Evolutionary conservation across 2,797 vertebrate genomes (phyloP), one percentile per base, ranked within the genome.

Genomic region (Esox masquinongy): DNA sequence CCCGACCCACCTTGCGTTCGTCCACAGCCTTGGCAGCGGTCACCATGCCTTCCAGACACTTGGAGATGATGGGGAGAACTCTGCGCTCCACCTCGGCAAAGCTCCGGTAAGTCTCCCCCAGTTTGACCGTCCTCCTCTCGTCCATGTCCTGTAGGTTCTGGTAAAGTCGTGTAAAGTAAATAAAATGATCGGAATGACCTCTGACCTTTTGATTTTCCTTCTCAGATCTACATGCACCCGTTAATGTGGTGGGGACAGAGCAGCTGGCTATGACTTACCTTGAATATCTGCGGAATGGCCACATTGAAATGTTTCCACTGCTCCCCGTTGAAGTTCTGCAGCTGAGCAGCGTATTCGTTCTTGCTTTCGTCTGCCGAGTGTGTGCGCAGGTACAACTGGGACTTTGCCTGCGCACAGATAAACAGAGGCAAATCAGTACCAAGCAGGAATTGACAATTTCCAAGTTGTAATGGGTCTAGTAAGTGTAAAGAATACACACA

Each of bases 131-230:
- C 74, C 98, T 95, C 29, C 96, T 94, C 84, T 97, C 94, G 81
- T 99, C 98, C 98, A 99, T 99, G 93, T 95, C 96, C 91, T 99
- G 98, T 79, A 99, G 93, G 88, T 97, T 97, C 98, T 99, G 93
- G 64, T 66, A 66, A 50, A 70, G 53, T 22, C 4, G 17, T 43
- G 39, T 43, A 9, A 43, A 43, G 5, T 43, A 8, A 73, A 11
- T 15, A 36, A 16, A 77, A 31, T 3, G 29, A 31, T 31, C 17
- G 17, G 16, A 78, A 59, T 59, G 53, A 59, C n/a, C 53, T 59
- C 53, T 59, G 53, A 59, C 53, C 53, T 59, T 59, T 22, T 11
- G 53, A 22, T 59, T 24, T 59, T 16, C 53, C n/a, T 11, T n/a
- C 53, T 2, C 8, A 6, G 53, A 59, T 59, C 17, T 22, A 16